These are phyloP conservation scores for Pseudocheirus occidentalis DNA, from an alignment of 2,797 vertebrate species.

Conservation along the genomic window DNA sequence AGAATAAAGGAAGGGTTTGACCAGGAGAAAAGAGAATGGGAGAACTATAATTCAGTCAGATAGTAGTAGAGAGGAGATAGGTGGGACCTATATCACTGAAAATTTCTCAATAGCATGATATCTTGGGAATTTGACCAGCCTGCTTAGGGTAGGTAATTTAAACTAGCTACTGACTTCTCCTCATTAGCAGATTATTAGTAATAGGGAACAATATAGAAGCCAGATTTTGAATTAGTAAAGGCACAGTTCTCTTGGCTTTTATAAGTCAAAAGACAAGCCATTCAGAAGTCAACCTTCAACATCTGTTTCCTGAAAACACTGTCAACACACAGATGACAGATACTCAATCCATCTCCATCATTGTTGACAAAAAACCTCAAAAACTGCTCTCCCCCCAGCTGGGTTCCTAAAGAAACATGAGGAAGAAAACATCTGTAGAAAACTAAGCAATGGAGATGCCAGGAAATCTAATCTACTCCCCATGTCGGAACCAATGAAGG, in stretches of 20 bases:
- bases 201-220: neutral
- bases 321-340: neutral
- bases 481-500: neutral
- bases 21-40: neutral
- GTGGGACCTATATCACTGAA: neutral
- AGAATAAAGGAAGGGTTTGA: neutral
- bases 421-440: constrained; percentile 18
- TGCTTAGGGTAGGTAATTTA: neutral
- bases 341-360: neutral
- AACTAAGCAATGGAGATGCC: neutral
- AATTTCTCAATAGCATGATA: neutral
- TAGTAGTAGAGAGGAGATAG: neutral
- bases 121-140: neutral
- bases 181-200: neutral
- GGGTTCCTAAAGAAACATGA: constrained; percentile 27
- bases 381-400: neutral
- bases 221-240: neutral
- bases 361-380: neutral
- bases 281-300: neutral
- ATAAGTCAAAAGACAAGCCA: neutral
- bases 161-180: neutral
- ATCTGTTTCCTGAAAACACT: neutral
- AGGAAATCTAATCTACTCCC: neutral
- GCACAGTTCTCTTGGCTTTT: neutral
- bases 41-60: neutral